phyloP scores from a whole-genome alignment of 2,113 vertebrate species.

The Anguilla rostrata region DNA sequence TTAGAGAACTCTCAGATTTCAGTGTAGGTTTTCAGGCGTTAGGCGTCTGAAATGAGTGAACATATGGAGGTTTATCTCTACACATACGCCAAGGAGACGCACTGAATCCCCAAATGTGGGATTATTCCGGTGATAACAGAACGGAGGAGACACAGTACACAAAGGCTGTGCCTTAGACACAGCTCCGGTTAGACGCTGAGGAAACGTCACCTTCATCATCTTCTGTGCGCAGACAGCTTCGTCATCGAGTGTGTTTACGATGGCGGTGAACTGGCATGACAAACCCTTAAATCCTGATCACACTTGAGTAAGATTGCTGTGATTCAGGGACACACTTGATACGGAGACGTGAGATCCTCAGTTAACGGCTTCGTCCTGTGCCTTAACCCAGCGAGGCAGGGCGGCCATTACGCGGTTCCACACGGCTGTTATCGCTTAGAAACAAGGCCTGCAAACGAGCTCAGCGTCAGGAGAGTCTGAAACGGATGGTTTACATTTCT shows the following conservation, averaged over 20 bases:
- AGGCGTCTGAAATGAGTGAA: neutral
- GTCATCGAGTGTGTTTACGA: neutral
- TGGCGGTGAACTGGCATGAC: neutral
- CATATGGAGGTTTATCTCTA: neutral
- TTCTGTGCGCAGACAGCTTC: neutral
- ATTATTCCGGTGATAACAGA: neutral
- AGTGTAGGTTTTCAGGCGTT: neutral
- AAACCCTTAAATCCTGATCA: neutral
- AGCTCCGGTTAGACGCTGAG: neutral
- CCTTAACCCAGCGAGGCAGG: constrained; percentile 17
- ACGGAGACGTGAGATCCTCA: neutral
- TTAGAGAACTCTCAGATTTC: neutral
- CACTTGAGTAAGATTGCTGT: neutral
- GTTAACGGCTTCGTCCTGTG: constrained; percentile 14
- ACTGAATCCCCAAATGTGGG: neutral
- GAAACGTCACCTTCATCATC: neutral
- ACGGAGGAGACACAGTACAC: neutral
- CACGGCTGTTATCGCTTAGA: neutral
- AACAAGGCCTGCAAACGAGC: neutral
- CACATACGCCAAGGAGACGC: neutral
- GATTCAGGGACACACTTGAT: neutral
- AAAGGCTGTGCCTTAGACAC: neutral
- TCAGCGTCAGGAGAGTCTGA: neutral
- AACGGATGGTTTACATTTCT: constrained; percentile 3
- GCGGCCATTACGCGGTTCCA: neutral